phyloP scores from a whole-genome alignment of 2,113 vertebrate genomes.

The Zosterops hypoxanthus region DNA sequence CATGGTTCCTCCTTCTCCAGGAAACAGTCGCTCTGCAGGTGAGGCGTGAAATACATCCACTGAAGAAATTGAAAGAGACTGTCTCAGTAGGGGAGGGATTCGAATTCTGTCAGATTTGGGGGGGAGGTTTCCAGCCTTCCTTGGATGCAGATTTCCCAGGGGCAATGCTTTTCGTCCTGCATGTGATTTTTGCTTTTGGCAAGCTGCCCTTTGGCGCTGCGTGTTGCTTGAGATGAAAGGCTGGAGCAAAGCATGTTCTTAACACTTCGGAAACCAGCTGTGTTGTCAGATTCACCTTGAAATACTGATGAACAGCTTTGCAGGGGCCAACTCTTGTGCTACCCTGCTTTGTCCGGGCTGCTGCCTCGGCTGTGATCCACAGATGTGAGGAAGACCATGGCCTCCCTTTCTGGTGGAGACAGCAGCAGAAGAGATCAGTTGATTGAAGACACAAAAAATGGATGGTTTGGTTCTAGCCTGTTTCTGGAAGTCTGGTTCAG shows the following conservation, averaged over 20 bases:
- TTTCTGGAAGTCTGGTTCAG: not conserved
- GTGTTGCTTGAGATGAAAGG: conserved; percentile 23
- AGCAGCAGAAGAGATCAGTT: not conserved
- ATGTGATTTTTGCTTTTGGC: conserved; percentile 24
- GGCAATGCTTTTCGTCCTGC: not conserved
- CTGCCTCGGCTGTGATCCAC: fast-evolving
- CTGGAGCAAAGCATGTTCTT: not conserved
- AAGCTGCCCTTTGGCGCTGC: not conserved
- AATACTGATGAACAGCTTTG: not conserved
- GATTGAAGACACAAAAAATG: not conserved
- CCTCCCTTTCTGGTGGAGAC: not conserved
- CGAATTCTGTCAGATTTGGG: not conserved
- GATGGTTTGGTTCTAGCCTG: not conserved
- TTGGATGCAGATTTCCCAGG: conserved; percentile 34
- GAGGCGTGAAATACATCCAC: not conserved
- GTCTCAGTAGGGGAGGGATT: not conserved
- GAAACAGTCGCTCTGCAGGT: not conserved
- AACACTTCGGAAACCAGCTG: not conserved
- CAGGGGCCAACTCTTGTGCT: not conserved
- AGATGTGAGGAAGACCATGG: not conserved
- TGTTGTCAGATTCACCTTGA: not conserved
- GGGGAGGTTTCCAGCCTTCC: not conserved
- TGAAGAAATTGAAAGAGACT: conserved; percentile 38
- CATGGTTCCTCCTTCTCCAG: not conserved
- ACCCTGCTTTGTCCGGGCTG: not conserved